phyloP scores from a whole-genome alignment of 2,888 invertebrate genomes.

The Magallana nippona region DNA sequence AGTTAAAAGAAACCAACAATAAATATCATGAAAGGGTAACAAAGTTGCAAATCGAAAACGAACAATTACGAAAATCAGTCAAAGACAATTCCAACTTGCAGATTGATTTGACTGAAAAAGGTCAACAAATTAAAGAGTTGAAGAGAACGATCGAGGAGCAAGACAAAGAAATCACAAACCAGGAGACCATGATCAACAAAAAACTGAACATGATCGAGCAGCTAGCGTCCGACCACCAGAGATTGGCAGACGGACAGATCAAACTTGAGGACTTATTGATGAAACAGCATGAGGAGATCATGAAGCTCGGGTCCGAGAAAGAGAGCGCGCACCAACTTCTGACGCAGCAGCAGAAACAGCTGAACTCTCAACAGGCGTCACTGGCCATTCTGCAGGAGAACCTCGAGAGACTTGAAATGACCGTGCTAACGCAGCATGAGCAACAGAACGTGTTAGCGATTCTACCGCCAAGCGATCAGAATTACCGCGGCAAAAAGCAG shows the following conservation, averaged over 20 bases:
- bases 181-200: constrained; percentile 58
- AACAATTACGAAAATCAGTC: constrained; percentile 55
- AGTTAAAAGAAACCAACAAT: constrained; percentile 62
- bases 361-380: constrained; percentile 63
- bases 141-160: constrained; percentile 59
- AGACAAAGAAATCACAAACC: constrained; percentile 57
- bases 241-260: constrained; percentile 60
- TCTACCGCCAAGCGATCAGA: constrained; percentile 42
- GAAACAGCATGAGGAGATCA: constrained; percentile 58
- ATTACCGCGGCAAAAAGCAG: constrained; percentile 49
- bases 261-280: constrained; percentile 56
- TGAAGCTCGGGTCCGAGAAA: constrained; percentile 57
- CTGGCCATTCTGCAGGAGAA: constrained; percentile 62
- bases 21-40: constrained; percentile 65
- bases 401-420: constrained; percentile 58
- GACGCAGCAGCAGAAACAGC: constrained; percentile 61
- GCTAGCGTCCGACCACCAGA: constrained; percentile 58
- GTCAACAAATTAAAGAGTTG: constrained; percentile 53
- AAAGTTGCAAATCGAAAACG: constrained; percentile 65
- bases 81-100: constrained; percentile 60
- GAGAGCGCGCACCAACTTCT: constrained; percentile 57
- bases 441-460: constrained; percentile 43
- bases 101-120: constrained; percentile 56
- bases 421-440: constrained; percentile 47
- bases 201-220: constrained; percentile 61